These are phyloP conservation scores for Cherax quadricarinatus DNA, from an alignment of 1,140 invertebrate species.

Conservation along the genomic window DNA sequence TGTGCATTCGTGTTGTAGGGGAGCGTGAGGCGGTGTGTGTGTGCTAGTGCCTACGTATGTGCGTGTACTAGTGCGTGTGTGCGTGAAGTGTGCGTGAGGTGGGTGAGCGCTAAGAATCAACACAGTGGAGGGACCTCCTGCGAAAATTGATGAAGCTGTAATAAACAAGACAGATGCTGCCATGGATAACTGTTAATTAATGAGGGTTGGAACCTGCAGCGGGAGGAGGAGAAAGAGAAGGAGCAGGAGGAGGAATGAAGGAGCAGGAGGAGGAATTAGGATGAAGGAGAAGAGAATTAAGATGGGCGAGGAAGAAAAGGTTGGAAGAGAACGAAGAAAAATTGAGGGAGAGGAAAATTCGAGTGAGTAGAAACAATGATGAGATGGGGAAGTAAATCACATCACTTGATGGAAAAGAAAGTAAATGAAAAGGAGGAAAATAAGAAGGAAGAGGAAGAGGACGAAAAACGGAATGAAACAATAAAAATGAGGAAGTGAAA, in stretches of 20 bases:
- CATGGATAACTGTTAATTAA: conserved; percentile 40
- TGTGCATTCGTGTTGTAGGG: background rate
- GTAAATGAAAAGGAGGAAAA: background rate
- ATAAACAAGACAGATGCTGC: conserved; percentile 49
- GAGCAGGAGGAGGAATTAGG: background rate
- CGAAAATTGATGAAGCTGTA: conserved; percentile 41
- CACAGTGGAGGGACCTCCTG: background rate
- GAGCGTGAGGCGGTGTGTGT: background rate
- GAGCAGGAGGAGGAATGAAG: background rate
- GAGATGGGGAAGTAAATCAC: background rate
- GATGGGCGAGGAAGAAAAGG: background rate
- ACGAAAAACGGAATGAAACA: background rate
- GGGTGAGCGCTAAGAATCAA: background rate
- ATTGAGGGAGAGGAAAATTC: background rate
- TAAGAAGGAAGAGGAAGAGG: background rate
- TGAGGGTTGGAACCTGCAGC: background rate
- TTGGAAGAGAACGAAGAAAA: background rate
- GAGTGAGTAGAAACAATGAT: background rate
- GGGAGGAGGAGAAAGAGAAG: background rate
- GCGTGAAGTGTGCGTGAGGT: background rate
- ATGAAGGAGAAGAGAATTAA: background rate
- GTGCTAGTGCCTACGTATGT: background rate
- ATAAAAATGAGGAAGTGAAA: background rate
- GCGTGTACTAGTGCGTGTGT: background rate
- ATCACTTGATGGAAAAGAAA: background rate